Base-by-base conservation (phyloP, 2,113 vertebrate species). In the Plestiodon gilberti region DNA sequence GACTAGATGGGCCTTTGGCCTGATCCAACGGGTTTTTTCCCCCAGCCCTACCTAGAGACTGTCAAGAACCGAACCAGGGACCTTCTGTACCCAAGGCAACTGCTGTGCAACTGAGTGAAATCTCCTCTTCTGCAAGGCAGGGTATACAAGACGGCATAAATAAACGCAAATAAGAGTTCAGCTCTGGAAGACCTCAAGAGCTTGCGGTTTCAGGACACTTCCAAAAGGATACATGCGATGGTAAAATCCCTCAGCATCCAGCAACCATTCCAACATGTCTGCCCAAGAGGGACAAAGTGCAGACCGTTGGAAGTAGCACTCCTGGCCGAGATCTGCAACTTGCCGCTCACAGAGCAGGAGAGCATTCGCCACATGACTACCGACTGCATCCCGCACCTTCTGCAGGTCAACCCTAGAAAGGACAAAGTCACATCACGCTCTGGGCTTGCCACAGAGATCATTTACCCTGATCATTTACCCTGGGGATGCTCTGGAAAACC, bases 211-310 rank as follows among this genome's bases (percentile, higher is more conserved):
- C 30, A 64, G 15, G 76, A 20, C 43, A 15, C 79, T 64, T 15
- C 4, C 71, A 67, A 93, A n/a, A 97, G 96, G 98, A 99, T 99
- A 98, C 96, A 97, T 95, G 9, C 87, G 94, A 71, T 96, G 95
- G 89, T 98, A 99, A 95, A 96, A 93, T 30, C 95, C 95, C 55
- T 98, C 97, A 0, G 97, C 95, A 23, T 99, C 97, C 85, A 97
- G 98, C 87, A 99, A 93, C 97, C 98, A 98, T 88, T 98, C 98
- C 91, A 99, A 78, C 96, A 97, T 98, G 59, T 99, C 98, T 0
- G 97, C 95, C 87, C 98, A 82, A 0, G 98, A 99, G 0, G 98
- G 98, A 55, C 93, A 92, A n/a, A 83, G 38, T 3, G 90, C 92
- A 0, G 97, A 97, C 0, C 97, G 96, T 87, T 93, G 85, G 0